phyloP scores from a whole-genome alignment of 2,888 invertebrate genomes.

The Hirtodrosophila duncani region DNA sequence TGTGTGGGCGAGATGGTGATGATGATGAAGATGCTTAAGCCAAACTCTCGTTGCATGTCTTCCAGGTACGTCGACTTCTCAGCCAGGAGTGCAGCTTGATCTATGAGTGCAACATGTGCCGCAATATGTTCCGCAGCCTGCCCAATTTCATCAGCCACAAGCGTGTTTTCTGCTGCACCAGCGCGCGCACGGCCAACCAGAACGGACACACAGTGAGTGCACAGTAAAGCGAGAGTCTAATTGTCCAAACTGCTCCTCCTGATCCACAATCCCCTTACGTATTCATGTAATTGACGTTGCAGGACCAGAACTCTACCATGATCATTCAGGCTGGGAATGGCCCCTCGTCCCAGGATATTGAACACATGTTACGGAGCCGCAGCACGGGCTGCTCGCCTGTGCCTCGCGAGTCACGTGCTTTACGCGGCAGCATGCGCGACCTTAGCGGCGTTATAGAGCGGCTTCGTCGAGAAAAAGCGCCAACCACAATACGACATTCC shows the following conservation, averaged over 20 bases:
- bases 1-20: conserved; percentile 37
- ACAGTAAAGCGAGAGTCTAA: conserved; percentile 44
- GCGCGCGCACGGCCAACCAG: conserved; percentile 42
- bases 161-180: conserved; percentile 85
- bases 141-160: conserved; percentile 94
- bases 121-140: conserved; percentile 90
- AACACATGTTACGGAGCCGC: conserved; percentile 61
- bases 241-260: not conserved
- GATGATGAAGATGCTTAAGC: not conserved
- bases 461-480: conserved; percentile 71
- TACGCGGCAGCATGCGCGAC: conserved; percentile 77
- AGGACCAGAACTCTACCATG: conserved; percentile 61
- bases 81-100: conserved; percentile 91
- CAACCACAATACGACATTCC: conserved; percentile 10
- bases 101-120: conserved; percentile 93
- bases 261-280: not conserved
- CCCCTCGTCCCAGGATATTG: conserved; percentile 46
- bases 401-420: conserved; percentile 46
- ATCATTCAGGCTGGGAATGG: conserved; percentile 77
- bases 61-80: conserved; percentile 86
- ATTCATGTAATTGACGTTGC: conserved; percentile 4
- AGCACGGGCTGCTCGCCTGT: conserved; percentile 70
- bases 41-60: not conserved
- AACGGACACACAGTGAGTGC: conserved; percentile 63
- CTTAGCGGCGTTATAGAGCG: conserved; percentile 81